A percentile compares a stretch with the other conserved stretches of the same genome.
Evolutionary conservation across 2,113 vertebrate genomes (phyloP).

Genomic region (Sinocyclocheilus anophthalmus): DNA sequence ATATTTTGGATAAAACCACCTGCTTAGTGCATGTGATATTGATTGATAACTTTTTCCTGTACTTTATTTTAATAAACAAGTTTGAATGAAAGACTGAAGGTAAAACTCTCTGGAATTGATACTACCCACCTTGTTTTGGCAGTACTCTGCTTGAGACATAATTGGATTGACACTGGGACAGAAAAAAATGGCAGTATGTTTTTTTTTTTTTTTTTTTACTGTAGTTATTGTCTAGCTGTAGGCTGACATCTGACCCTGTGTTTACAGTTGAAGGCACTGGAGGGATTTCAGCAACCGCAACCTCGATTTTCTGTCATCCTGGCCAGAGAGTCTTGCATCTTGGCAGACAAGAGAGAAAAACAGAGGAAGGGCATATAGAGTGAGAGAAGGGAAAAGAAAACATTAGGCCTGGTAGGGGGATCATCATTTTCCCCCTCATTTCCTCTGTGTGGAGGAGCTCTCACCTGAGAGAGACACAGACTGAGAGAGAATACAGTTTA

Average conservation of each 20-base stretch:
- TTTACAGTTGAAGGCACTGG: slow-evolving; percentile 58
- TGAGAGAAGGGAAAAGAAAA: slow-evolving; percentile 19
- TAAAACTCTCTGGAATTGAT: slow-evolving; percentile 47
- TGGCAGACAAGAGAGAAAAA: slow-evolving; percentile 49
- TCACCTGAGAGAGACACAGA: slow-evolving; percentile 43
- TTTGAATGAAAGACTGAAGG: background rate
- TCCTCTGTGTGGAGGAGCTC: slow-evolving; percentile 46
- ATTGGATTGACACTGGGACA: slow-evolving; percentile 62
- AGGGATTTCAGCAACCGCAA: slow-evolving; percentile 54
- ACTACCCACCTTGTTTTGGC: slow-evolving; percentile 52
- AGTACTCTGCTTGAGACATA: slow-evolving; percentile 54
- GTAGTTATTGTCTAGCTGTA: slow-evolving; percentile 32
- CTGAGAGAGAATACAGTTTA: slow-evolving; percentile 31
- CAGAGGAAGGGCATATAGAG: slow-evolving; percentile 9
- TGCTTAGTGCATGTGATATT: background rate
- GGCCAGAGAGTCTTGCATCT: slow-evolving; percentile 46
- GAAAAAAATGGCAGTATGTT: slow-evolving; percentile 39
- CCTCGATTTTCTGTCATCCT: slow-evolving; percentile 65
- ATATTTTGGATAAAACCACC: too few relatives aligned
- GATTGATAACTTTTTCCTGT: background rate
- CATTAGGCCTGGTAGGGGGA: slow-evolving; percentile 48
- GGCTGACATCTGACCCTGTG: slow-evolving; percentile 62
- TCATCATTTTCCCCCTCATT: slow-evolving; percentile 59
- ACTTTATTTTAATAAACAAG: background rate
- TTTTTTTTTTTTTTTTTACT: background rate